Percentiles rank a stretch among this genome's conserved stretches.
phyloP scores from a whole-genome alignment of 2,888 invertebrate genomes.

The Tenthredo amoena region DNA sequence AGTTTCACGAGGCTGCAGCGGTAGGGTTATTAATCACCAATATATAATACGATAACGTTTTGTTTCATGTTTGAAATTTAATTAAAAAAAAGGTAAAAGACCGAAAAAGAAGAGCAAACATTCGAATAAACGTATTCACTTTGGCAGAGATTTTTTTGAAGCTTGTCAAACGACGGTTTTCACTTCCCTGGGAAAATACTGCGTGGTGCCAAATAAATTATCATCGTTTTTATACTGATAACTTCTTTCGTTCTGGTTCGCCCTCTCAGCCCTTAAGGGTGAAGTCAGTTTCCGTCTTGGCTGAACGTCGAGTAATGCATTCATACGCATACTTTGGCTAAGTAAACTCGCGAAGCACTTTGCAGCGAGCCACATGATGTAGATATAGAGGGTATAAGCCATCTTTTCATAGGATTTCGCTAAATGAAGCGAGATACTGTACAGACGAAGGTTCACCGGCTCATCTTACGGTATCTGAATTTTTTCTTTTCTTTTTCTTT shows the following conservation, averaged over 20 bases:
- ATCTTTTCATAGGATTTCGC: constrained; percentile 48
- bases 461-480: not conserved
- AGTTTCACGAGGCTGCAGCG: not conserved
- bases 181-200: not conserved
- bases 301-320: constrained; percentile 62
- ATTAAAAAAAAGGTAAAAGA: no score
- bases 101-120: no score
- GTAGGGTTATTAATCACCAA: not conserved
- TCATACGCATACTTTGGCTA: constrained; percentile 66
- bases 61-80: not conserved
- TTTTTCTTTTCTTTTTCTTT: not conserved
- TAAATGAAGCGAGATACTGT: constrained; percentile 29
- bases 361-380: constrained; percentile 4
- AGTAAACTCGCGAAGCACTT: constrained; percentile 62
- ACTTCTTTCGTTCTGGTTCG: constrained; percentile 17
- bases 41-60: not conserved
- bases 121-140: no score
- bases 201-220: constrained; percentile 27
- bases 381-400: not conserved
- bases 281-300: constrained; percentile 23
- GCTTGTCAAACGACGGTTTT: no score
- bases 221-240: not conserved
- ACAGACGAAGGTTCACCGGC: not conserved
- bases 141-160: no score
- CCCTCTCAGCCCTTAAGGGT: constrained; percentile 7